Percentiles rank a stretch among this genome's conserved stretches.
phyloP scores from a whole-genome alignment of 2,888 invertebrate species.

The Dasypolia templi region DNA sequence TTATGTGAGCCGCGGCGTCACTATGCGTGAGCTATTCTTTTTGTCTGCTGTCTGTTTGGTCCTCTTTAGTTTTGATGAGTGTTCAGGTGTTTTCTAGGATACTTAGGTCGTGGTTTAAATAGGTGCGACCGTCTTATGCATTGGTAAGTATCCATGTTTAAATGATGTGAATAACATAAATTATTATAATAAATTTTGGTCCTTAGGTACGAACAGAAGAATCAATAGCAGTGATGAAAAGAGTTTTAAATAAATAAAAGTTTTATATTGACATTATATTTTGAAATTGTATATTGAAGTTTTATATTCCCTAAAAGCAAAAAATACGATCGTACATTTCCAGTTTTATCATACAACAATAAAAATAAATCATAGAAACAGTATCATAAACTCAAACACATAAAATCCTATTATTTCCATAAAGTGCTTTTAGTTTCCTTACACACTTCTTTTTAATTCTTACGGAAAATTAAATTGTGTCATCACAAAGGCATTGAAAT shows the following conservation, averaged over 20 bases:
- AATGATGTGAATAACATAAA: not conserved
- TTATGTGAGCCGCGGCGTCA: slow-evolving; percentile 49
- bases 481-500: slow-evolving; percentile 55
- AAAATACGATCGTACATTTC: not conserved
- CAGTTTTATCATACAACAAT: slow-evolving; percentile 34
- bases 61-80: slow-evolving; percentile 25
- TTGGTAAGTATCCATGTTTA: not conserved
- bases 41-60: slow-evolving; percentile 26
- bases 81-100: not conserved
- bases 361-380: slow-evolving; percentile 42
- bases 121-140: not conserved
- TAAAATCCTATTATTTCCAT: slow-evolving; percentile 42
- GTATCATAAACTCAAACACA: slow-evolving; percentile 41
- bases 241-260: not conserved
- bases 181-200: not conserved
- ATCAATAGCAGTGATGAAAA: not conserved
- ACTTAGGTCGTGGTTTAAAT: not conserved
- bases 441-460: slow-evolving; percentile 46
- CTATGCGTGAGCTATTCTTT: slow-evolving; percentile 53
- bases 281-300: not conserved
- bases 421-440: slow-evolving; percentile 32
- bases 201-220: not conserved
- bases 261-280: no score
- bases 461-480: no score
- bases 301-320: not conserved